These are phyloP conservation scores for Prorops nasuta DNA, from an alignment of 1,140 invertebrate genomes.

Conservation along the genomic window DNA sequence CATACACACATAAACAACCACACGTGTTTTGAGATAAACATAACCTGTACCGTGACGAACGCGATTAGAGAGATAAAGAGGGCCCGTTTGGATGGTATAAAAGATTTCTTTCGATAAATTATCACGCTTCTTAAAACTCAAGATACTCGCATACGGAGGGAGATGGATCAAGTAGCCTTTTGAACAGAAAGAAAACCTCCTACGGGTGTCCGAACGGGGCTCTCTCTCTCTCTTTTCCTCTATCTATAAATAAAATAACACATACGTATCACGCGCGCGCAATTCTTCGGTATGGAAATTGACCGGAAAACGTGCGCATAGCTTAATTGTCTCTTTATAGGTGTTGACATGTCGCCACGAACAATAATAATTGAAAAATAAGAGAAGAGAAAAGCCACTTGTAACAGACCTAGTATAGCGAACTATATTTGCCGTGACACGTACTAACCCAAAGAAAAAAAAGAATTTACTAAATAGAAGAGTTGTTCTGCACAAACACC, in stretches of 20 bases:
- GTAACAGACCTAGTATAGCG: slow-evolving; percentile 45
- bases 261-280: background rate
- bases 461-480: slow-evolving; percentile 37
- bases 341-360: slow-evolving; percentile 37
- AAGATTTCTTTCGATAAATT: no score
- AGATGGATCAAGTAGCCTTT: no score
- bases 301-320: slow-evolving; percentile 25
- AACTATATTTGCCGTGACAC: slow-evolving; percentile 53
- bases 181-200: no score
- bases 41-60: no score
- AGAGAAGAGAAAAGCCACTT: slow-evolving; percentile 25
- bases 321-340: slow-evolving; percentile 47
- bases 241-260: slow-evolving; percentile 1
- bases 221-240: no score
- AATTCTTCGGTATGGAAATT: no score
- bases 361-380: slow-evolving; percentile 16
- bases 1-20: background rate
- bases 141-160: no score
- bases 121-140: no score
- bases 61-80: no score
- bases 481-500: slow-evolving; percentile 53
- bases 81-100: no score
- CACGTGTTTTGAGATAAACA: no score
- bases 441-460: slow-evolving; percentile 46
- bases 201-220: no score